Percentiles rank a stretch among this genome's conserved stretches.
phyloP scores from a whole-genome alignment of 1,140 invertebrate genomes.

The Onthophagus taurus region DNA sequence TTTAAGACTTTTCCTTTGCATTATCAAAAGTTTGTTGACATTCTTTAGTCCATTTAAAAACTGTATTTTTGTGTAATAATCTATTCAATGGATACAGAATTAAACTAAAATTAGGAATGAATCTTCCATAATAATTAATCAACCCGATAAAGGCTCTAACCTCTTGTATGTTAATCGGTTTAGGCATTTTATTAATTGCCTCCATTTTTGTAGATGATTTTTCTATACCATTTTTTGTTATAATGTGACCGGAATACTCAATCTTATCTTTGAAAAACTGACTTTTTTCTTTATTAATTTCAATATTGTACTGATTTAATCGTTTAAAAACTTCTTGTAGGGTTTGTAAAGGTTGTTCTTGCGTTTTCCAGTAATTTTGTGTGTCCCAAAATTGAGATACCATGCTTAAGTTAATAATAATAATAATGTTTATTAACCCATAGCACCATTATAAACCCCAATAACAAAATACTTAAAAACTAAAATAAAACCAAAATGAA shows the following conservation, averaged over 20 bases:
- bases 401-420: no score
- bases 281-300: constrained; percentile 5
- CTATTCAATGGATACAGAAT: constrained; percentile 4
- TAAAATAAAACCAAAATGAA: no score
- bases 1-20: background rate
- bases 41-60: constrained; percentile 4
- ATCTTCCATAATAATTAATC: constrained; percentile 10
- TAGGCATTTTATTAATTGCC: background rate
- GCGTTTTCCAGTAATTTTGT: no score
- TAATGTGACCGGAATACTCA: constrained; percentile 3
- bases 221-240: background rate
- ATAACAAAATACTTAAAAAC: no score
- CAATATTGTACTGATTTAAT: constrained; percentile 6
- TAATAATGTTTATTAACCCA: no score
- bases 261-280: background rate
- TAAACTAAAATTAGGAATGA: constrained; percentile 3
- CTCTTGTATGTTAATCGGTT: background rate
- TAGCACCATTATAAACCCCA: no score
- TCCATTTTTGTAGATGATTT: constrained; percentile 2
- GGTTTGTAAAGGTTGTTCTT: background rate
- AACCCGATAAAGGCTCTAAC: constrained; percentile 1
- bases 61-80: constrained; percentile 7
- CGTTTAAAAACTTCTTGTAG: constrained; percentile 4
- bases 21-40: constrained; percentile 6
- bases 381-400: no score